These are phyloP conservation scores for Operophtera brumata DNA, from an alignment of 2,888 invertebrate genomes.

Conservation along the genomic window DNA sequence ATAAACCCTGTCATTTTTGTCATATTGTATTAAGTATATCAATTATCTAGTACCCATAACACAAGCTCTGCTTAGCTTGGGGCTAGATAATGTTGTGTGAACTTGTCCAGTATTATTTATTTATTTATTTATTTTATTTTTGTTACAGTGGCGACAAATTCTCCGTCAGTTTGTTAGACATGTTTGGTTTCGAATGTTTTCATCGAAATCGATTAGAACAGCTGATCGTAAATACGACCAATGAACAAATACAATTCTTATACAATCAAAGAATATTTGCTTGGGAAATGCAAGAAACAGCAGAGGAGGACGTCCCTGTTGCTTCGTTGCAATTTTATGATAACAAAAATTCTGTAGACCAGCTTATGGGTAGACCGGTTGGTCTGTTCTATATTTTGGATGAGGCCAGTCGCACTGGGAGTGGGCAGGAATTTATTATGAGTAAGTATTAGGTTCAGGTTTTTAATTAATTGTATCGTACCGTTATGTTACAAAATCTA, in stretches of 20 bases:
- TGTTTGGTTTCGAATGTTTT: conserved; percentile 96
- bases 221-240: conserved; percentile 92
- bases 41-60: no score
- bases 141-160: conserved; percentile 89
- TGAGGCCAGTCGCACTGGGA: conserved; percentile 89
- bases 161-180: conserved; percentile 90
- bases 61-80: no score
- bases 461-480: no score
- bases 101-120: no score
- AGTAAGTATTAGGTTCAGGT: no score
- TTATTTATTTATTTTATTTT: no score
- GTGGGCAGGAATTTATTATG: conserved; percentile 86
- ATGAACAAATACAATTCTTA: conserved; percentile 96
- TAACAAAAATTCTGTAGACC: conserved; percentile 93
- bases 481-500: no score
- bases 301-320: conserved; percentile 89
- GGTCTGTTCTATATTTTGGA: conserved; percentile 93
- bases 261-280: conserved; percentile 95
- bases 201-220: conserved; percentile 92
- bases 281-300: conserved; percentile 92
- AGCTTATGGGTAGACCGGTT: conserved; percentile 90
- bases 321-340: conserved; percentile 89
- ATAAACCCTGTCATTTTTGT: conserved; percentile 34
- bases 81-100: no score
- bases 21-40: no score